A percentile compares a stretch with the other conserved stretches of the same genome.
phyloP scores from a whole-genome alignment of 2,888 invertebrate species.

The Cerastoderma edule region DNA sequence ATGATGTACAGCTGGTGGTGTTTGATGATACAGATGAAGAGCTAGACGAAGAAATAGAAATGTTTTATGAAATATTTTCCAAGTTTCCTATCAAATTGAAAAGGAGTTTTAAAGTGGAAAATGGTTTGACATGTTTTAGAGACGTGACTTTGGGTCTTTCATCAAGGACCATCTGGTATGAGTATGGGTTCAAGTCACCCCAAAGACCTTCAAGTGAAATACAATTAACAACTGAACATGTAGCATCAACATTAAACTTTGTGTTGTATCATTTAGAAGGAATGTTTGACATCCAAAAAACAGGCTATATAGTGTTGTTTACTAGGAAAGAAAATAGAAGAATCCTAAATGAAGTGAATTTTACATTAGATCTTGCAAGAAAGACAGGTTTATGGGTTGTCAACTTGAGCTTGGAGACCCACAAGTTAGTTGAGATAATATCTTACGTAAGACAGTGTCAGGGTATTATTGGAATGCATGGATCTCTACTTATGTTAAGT shows the following conservation, averaged over 20 bases:
- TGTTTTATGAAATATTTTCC: slow-evolving; percentile 82
- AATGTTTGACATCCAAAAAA: background rate
- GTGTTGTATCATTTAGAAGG: slow-evolving; percentile 53
- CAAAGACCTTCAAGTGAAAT: slow-evolving; percentile 82
- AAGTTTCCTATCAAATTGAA: slow-evolving; percentile 66
- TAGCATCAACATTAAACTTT: slow-evolving; percentile 57
- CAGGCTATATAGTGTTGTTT: slow-evolving; percentile 76
- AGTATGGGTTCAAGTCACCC: slow-evolving; percentile 85
- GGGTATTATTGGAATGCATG: slow-evolving; percentile 84
- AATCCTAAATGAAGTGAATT: slow-evolving; percentile 84
- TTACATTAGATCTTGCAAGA: slow-evolving; percentile 77
- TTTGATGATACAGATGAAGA: slow-evolving; percentile 69
- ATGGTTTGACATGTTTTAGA: slow-evolving; percentile 81
- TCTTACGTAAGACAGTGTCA: slow-evolving; percentile 66
- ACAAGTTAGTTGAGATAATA: slow-evolving; percentile 77
- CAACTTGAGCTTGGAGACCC: slow-evolving; percentile 74
- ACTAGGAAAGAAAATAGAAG: slow-evolving; percentile 82
- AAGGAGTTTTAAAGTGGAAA: slow-evolving; percentile 52
- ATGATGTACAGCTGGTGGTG: slow-evolving; percentile 68
- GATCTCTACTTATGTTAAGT: slow-evolving; percentile 84
- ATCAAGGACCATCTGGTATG: slow-evolving; percentile 84
- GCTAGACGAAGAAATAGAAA: slow-evolving; percentile 70
- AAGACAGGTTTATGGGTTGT: slow-evolving; percentile 73
- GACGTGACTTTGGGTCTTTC: slow-evolving; percentile 83
- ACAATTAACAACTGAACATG: slow-evolving; percentile 63